These are phyloP conservation scores for Pachyrhynchus sulphureomaculatus DNA, from an alignment of 1,140 invertebrate genomes.

Conservation along the genomic window DNA sequence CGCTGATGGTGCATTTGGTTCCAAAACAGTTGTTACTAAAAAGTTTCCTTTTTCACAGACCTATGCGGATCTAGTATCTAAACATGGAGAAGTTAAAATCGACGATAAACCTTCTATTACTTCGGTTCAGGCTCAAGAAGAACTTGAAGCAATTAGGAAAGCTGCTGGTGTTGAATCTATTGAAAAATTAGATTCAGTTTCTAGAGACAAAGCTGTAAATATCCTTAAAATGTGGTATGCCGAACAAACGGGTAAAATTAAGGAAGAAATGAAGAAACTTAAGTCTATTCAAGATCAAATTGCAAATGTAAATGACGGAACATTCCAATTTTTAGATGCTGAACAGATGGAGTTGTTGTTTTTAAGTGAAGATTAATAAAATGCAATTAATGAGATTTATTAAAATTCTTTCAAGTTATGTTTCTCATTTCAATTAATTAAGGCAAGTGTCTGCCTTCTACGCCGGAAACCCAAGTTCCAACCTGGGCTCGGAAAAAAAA, in stretches of 20 bases:
- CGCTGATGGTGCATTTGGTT: conserved; percentile 30
- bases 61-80: conserved; percentile 39
- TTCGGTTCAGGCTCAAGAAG: conserved; percentile 27
- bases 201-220: conserved; percentile 37
- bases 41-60: conserved; percentile 41
- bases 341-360: conserved; percentile 20
- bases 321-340: conserved; percentile 35
- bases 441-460: too few relatives aligned
- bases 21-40: conserved; percentile 14
- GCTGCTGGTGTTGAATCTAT: conserved; percentile 36
- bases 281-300: conserved; percentile 36
- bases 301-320: conserved; percentile 27
- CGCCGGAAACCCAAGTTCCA: too few relatives aligned
- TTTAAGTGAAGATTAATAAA: conserved; percentile 8
- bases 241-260: conserved; percentile 44
- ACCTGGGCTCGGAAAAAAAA: too few relatives aligned
- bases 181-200: conserved; percentile 35
- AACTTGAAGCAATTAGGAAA: conserved; percentile 37
- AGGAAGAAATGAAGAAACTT: conserved; percentile 42
- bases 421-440: too few relatives aligned
- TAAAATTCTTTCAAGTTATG: too few relatives aligned
- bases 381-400: background rate
- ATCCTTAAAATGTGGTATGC: conserved; percentile 42
- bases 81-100: conserved; percentile 9
- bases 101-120: conserved; percentile 26